Base-by-base conservation (phyloP, 2,888 invertebrate species). In the Blera fallax region DNA sequence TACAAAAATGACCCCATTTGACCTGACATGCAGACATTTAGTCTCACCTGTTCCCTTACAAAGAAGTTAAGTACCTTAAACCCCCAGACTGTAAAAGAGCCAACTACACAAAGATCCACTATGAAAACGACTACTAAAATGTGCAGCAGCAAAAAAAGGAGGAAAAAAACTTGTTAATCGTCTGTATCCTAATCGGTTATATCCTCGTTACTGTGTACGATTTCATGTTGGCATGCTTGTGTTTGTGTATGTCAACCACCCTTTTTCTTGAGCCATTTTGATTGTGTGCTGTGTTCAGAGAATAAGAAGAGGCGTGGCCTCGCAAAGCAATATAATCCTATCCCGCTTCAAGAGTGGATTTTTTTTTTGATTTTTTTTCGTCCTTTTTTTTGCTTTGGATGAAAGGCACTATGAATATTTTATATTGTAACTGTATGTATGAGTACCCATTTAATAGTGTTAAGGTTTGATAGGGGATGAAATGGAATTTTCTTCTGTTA, bases 231-330 rank as follows among this genome's bases (percentile, higher is more conserved):
- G 4, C 24, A 24, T 58, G 4, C 24, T 3, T 58, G 56, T 79
- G 37, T 58, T 45, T 29, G 18, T 74, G 48, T 54, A 10, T 50
- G 34, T 32, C 14, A 80, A 80, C 79, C 85, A 85, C 77, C 85
- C 85, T 65, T 78, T n/a, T 85, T 81, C 85, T 85, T 85, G 67
- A 77, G 77, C 81, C 79, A 77, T 85, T 85, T 81, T 85, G 64
- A 62, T 77, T 76, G 72, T 85, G 62, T 79, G 54, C 16, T 21
- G 18, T 21, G 18, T 65, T 43, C 21, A 45, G 70, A 21, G 29
- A 67, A 32, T 32, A 77, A 67, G 72, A 54, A 85, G 70, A 70
- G 85, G 85, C 85, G 85, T 85, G 85, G 85, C 62, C 18, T 67
- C 21, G 18, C 32, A n/a, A 43, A 65, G 64, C 74, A 74, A 62